Base-by-base conservation (phyloP, 2,797 vertebrate species). In the Chaenodraco wilsoni region DNA sequence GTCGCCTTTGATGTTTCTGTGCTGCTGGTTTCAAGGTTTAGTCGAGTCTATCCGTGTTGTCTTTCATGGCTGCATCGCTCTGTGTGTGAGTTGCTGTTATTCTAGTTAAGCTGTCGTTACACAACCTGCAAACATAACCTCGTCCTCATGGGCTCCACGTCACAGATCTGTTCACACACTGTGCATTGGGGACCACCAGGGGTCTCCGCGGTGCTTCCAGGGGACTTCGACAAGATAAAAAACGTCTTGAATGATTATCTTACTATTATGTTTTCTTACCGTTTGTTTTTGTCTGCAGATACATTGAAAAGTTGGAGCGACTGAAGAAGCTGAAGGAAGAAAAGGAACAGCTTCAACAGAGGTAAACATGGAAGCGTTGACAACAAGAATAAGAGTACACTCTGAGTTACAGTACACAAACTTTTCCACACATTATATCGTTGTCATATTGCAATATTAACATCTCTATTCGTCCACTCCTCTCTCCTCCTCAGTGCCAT, bases 261-360 rank as follows among this genome's bases (percentile, higher is more conserved):
- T 0, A 37, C 3, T 6, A 3, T 0, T 8, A 0, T 14, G 15
- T 15, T 56, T 27, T 33, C 2, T 48, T 12, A 2, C 0, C 3
- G 14, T 21, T 12, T 57, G 12, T 23, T 49, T 61, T 40, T 49
- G n/a, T 12, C 51, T 19, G 88, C 84, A 99, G 98, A 85, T 99
- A 96, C 90, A 84, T 83, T 15, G 98, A 99, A 40, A 99, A 99
- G 89, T 90, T 96, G 81, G 95, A 96, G 84, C 93, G 95, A 37
- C 95, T 99, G 84, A 95, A 92, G 84, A 94, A 84, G 85, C 95
- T 98, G 71, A 96, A 94, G 87, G 94, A 92, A 62, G 96, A 97
- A 61, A 96, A 97, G 84, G 95, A 96, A 79, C 93, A 95, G 86
- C 96, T 97, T 89, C 97, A 98, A 63, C 95, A 96, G 64, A 95